Percentiles rank a stretch among this genome's conserved stretches.
Conservation (phyloP, 2,888 invertebrate genomes). For the Selenia dentaria region DNA sequence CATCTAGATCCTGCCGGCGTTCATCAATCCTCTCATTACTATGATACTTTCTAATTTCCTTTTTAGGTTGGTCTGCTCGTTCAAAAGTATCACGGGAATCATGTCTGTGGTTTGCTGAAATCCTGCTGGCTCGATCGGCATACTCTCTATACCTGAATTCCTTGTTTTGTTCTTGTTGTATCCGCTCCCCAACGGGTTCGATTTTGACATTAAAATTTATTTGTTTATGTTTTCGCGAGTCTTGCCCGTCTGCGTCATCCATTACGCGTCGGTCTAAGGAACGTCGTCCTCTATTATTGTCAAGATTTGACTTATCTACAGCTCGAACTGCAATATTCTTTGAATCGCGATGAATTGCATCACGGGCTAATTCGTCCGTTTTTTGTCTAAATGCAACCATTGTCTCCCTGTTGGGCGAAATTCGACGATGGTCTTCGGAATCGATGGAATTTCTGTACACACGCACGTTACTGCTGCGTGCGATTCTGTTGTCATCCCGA, state of each 20-base stretch:
- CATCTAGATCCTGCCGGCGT: constrained; percentile 9
- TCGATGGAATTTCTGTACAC: background rate
- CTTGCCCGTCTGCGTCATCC: constrained; percentile 5
- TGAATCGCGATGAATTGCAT: constrained; percentile 13
- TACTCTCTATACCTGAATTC: constrained; percentile 4
- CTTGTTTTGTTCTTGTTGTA: constrained; percentile 5
- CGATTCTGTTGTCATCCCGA: constrained; percentile 6
- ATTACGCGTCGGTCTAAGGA: constrained; percentile 13
- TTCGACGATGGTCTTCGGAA: constrained; percentile 6
- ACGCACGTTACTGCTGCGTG: constrained; percentile 3
- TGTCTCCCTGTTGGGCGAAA: constrained; percentile 12
- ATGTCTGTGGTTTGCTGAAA: background rate
- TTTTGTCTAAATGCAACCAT: constrained; percentile 4
- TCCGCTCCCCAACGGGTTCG: constrained; percentile 10
- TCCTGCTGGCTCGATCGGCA: constrained; percentile 3
- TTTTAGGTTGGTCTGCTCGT: constrained; percentile 1
- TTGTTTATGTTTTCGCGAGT: too few relatives aligned
- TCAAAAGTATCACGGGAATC: constrained; percentile 2
- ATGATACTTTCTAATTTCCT: constrained; percentile 8
- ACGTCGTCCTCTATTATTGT: constrained; percentile 18
- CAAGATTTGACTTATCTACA: constrained; percentile 13
- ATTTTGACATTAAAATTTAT: too few relatives aligned
- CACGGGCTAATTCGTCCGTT: constrained; percentile 16
- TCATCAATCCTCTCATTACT: constrained; percentile 9
- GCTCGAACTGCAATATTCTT: constrained; percentile 9